phyloP scores from a whole-genome alignment of 2,888 invertebrate genomes.

The Agriotes lineatus region DNA sequence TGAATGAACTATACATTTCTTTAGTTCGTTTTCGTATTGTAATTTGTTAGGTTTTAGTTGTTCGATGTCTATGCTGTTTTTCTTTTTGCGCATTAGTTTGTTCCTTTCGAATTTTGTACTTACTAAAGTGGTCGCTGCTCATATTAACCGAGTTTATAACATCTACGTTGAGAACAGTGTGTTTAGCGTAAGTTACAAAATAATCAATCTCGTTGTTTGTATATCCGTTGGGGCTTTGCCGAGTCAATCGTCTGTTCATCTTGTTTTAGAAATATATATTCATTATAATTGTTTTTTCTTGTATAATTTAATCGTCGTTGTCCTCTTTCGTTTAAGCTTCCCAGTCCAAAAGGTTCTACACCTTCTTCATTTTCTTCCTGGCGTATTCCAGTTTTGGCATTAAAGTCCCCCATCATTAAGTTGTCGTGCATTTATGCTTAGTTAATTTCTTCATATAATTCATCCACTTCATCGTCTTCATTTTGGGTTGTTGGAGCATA shows the following conservation, averaged over 20 bases:
- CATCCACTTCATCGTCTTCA: background rate
- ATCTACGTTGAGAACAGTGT: no score
- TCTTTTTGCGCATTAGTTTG: background rate
- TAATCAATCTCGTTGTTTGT: conserved; percentile 2
- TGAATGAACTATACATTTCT: no score
- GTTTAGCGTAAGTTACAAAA: background rate
- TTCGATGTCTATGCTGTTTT: conserved; percentile 1
- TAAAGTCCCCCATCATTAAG: conserved; percentile 1
- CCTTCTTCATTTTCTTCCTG: background rate
- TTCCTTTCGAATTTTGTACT: background rate
- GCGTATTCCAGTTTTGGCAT: background rate
- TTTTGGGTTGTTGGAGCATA: background rate
- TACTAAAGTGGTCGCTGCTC: background rate
- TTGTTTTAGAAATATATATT: background rate
- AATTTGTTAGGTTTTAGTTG: background rate
- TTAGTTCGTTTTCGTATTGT: background rate
- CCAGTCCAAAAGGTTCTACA: background rate
- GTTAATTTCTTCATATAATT: background rate
- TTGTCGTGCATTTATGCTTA: background rate
- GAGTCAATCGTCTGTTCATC: background rate
- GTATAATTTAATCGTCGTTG: background rate
- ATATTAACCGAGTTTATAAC: background rate
- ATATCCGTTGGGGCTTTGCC: background rate
- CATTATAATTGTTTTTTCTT: conserved; percentile 2
- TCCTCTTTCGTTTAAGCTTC: background rate